Percentiles rank a stretch among this genome's conserved stretches.
phyloP scores from a whole-genome alignment of 1,140 invertebrate species.

The Euwallacea similis region DNA sequence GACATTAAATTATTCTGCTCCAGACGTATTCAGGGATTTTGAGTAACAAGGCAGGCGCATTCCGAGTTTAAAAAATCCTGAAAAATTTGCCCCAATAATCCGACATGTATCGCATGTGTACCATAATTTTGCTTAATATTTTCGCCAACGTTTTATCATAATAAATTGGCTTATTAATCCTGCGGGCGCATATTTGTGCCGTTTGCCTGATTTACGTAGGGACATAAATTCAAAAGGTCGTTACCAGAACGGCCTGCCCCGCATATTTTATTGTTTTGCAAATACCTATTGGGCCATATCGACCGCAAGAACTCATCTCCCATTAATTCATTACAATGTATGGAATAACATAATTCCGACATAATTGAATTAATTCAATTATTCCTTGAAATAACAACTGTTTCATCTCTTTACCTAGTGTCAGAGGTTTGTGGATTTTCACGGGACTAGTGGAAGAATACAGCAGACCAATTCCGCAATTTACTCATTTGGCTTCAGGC shows the following conservation, averaged over 20 bases:
- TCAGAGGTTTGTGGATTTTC: conserved; percentile 3
- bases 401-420: neutral
- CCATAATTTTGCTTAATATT: conserved; percentile 38
- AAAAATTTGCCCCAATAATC: too few species aligned
- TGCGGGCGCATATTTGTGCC: conserved; percentile 28
- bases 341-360: neutral
- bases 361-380: conserved; percentile 1
- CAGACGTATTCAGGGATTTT: too few species aligned
- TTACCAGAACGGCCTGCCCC: conserved; percentile 15
- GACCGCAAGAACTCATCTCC: conserved; percentile 14
- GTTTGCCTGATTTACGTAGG: conserved; percentile 30
- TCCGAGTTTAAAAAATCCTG: too few species aligned
- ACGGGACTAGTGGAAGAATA: neutral
- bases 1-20: too few species aligned
- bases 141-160: conserved; percentile 36
- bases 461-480: conserved; percentile 2
- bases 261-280: conserved; percentile 31
- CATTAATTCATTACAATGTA: conserved; percentile 17
- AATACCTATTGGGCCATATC: conserved; percentile 10
- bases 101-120: too few species aligned
- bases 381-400: neutral
- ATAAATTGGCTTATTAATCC: conserved; percentile 39
- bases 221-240: conserved; percentile 35
- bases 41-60: too few species aligned
- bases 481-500: conserved; percentile 3